A percentile compares a stretch with the other conserved stretches of the same genome.
These are phyloP conservation scores for Marasmarcha lunaedactyla DNA, from an alignment of 2,888 invertebrate species.

Conservation along the genomic window DNA sequence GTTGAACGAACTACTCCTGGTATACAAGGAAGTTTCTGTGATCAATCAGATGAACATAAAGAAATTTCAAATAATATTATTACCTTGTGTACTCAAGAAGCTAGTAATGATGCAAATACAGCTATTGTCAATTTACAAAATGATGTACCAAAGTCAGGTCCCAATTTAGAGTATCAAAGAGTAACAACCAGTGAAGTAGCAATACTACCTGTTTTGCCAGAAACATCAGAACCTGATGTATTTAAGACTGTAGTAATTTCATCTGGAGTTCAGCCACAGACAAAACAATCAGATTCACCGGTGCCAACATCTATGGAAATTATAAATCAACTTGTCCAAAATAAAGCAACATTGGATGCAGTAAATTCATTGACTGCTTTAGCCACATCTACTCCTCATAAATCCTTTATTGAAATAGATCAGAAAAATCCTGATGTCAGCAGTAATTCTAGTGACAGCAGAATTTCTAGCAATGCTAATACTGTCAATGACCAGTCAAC, in stretches of 20 bases:
- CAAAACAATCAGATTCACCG: neutral
- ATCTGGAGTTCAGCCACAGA: constrained; percentile 29
- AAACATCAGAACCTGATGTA: constrained; percentile 20
- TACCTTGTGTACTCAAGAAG: neutral
- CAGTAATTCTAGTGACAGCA: constrained; percentile 17
- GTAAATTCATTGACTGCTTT: constrained; percentile 23
- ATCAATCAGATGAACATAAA: neutral
- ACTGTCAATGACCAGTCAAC: constrained; percentile 6
- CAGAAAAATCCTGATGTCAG: constrained; percentile 14
- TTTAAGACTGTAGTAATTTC: constrained; percentile 44
- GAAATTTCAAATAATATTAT: neutral
- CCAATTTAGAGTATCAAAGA: neutral
- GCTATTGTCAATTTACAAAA: neutral
- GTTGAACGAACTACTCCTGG: constrained; percentile 13
- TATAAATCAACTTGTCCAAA: constrained; percentile 7
- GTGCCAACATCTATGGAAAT: neutral
- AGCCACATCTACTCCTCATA: constrained; percentile 51
- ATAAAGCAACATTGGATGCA: constrained; percentile 6
- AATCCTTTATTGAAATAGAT: constrained; percentile 17
- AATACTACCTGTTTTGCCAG: neutral
- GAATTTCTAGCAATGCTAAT: constrained; percentile 11
- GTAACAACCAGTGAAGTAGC: neutral
- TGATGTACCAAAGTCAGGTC: neutral
- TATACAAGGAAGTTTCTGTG: constrained; percentile 18
- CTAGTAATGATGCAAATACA: neutral